phyloP scores from a whole-genome alignment of 2,888 invertebrate genomes.

The Melanchra persicariae region DNA sequence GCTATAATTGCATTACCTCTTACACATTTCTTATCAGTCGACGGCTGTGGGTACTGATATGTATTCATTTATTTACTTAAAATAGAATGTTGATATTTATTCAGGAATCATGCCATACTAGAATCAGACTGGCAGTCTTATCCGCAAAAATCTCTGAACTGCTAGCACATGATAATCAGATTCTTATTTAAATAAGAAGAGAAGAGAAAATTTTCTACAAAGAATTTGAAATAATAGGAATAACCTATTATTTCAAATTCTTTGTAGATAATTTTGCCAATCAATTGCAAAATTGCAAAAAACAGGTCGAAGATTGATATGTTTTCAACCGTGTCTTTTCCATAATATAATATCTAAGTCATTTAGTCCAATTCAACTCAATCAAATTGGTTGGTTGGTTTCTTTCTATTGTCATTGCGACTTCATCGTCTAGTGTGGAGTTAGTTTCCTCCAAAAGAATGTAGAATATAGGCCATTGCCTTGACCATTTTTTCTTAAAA shows the following conservation, averaged over 20 bases:
- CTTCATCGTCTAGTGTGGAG: not conserved
- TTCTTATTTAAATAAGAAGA: no score
- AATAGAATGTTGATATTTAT: not conserved
- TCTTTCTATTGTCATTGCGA: not conserved
- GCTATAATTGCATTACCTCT: conserved; percentile 45
- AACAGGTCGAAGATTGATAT: not conserved
- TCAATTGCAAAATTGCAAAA: no score
- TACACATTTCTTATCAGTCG: conserved; percentile 50
- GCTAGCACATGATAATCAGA: not conserved
- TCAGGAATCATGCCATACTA: not conserved
- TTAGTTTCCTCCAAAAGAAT: not conserved
- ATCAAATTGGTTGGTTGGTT: not conserved
- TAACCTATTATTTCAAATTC: no score
- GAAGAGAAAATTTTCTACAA: no score
- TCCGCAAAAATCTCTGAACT: not conserved
- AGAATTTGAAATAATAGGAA: no score
- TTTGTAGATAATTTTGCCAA: not conserved
- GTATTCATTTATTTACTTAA: not conserved
- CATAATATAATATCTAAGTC: not conserved
- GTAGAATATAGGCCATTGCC: not conserved
- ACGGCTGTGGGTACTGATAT: conserved; percentile 46
- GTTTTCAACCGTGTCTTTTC: not conserved
- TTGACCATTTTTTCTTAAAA: no score
- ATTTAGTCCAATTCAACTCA: not conserved
- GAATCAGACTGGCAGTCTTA: not conserved